These are phyloP conservation scores for Hozukius guyotensis DNA, from an alignment of 2,797 vertebrate genomes.

Conservation along the genomic window DNA sequence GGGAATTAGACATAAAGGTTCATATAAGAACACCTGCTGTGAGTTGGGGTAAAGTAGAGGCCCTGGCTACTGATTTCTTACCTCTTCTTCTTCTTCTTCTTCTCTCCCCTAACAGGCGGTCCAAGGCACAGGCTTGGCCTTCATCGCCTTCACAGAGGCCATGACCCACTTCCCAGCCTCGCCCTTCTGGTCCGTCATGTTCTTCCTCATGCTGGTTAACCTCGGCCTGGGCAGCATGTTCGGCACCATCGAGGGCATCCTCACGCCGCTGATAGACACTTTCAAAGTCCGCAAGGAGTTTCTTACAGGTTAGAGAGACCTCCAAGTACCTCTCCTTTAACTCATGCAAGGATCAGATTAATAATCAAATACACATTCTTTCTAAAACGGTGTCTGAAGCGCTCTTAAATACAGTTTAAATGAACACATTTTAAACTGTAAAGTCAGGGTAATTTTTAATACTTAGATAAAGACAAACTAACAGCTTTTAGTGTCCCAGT, in stretches of 20 bases:
- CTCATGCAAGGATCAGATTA: not conserved
- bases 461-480: not conserved
- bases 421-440: not conserved
- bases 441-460: too few species aligned
- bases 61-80: not conserved
- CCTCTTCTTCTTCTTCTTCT: not conserved
- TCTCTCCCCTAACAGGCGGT: constrained; percentile 83
- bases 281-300: constrained; percentile 97
- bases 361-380: too few species aligned
- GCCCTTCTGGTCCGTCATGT: constrained; percentile 99
- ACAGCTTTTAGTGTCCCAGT: too few species aligned
- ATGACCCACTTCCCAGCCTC: constrained; percentile 98
- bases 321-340: not conserved
- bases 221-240: constrained; percentile 98
- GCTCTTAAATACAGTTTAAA: not conserved
- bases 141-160: constrained; percentile 98
- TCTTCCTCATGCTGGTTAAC: constrained; percentile 98
- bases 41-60: not conserved
- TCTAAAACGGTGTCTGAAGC: not conserved
- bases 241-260: constrained; percentile 97
- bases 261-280: constrained; percentile 93
- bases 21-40: not conserved
- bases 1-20: not conserved
- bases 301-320: constrained; percentile 85
- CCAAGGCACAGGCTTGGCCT: constrained; percentile 96